phyloP scores from a whole-genome alignment of 2,113 vertebrate genomes.

The Bolborhynchus lineola region DNA sequence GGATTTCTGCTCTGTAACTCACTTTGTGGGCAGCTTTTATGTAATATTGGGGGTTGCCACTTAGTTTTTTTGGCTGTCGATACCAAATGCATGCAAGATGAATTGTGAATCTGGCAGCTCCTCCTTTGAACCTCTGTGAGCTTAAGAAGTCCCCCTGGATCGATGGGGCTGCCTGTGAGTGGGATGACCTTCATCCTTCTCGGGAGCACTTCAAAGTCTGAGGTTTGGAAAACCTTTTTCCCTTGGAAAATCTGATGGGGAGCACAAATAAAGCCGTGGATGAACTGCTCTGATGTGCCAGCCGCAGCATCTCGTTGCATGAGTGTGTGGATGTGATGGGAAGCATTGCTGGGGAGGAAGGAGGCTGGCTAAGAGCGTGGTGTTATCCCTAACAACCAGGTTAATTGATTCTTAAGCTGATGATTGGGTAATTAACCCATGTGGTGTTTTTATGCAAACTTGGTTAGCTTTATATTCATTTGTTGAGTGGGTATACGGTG shows the following conservation, averaged over 20 bases:
- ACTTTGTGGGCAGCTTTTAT: not conserved
- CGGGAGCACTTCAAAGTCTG: fast-evolving
- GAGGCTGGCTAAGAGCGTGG: fast-evolving
- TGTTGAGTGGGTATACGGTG: not conserved
- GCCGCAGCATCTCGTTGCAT: fast-evolving
- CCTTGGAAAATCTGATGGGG: not conserved
- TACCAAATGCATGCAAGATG: fast-evolving
- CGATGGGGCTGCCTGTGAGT: fast-evolving
- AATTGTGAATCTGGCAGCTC: fast-evolving
- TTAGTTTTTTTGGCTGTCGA: fast-evolving
- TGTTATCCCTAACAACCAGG: not conserved
- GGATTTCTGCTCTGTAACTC: not conserved
- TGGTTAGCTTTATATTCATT: not conserved
- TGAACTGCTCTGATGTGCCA: fast-evolving
- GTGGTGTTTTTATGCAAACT: not conserved
- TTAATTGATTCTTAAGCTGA: not conserved
- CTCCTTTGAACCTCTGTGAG: not conserved
- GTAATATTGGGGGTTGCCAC: not conserved
- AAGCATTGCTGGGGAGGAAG: not conserved
- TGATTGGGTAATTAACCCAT: not conserved
- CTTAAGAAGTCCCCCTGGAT: not conserved
- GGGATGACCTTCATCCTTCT: fast-evolving
- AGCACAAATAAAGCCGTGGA: not conserved
- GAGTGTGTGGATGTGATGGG: fast-evolving
- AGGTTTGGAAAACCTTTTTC: not conserved